Base-by-base conservation (phyloP, 2,888 invertebrate genomes). In the Nasonia oneida region DNA sequence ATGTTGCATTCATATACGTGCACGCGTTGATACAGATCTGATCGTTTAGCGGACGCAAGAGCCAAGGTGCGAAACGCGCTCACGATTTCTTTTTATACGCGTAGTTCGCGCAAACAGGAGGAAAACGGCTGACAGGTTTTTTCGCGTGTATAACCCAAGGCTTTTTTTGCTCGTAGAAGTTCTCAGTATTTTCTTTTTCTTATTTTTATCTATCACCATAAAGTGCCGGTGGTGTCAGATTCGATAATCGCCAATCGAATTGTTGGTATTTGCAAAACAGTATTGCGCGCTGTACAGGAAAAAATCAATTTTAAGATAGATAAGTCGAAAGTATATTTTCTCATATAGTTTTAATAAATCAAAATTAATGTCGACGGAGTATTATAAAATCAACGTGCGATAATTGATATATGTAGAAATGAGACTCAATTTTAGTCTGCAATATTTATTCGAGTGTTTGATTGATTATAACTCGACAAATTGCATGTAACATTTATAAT, bases 51-150 rank as follows among this genome's bases (percentile, higher is more conserved):
- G 57, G 12, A 80, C 70, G 71, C 64, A 10, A 70, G 47, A 47
- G 73, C n/a, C 73, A 23, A 73, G 79, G 79, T 70, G 70, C 70
- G 53, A 79, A 79, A 67, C 70, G 70, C 61, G 23, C 14, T 33
- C 12, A 29, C 67, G 47, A 33, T 37, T 33, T 73, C n/a, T 47
- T 42, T 73, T 73, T 73, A 23, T 10, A 29, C 67, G 33, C 12
- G 33, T 67, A 29, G 15, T 12, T n/a, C 33, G 67, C 67, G 67
- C 33, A 67, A 67, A 29, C 29, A 67, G 33, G 33, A 67, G 23
- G 67, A 67, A 67, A 67, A 67, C 67, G 33, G 33, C 67, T 67
- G 67, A 67, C 33, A 67, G 14, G 29, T 67, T 67, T 67, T 67
- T 67, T 67, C n/a, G n/a, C 64, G 8, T 53, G n/a, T n/a, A 29